Conservation (phyloP, 2,888 invertebrate genomes). For the Micoletzkya japonica region DNA sequence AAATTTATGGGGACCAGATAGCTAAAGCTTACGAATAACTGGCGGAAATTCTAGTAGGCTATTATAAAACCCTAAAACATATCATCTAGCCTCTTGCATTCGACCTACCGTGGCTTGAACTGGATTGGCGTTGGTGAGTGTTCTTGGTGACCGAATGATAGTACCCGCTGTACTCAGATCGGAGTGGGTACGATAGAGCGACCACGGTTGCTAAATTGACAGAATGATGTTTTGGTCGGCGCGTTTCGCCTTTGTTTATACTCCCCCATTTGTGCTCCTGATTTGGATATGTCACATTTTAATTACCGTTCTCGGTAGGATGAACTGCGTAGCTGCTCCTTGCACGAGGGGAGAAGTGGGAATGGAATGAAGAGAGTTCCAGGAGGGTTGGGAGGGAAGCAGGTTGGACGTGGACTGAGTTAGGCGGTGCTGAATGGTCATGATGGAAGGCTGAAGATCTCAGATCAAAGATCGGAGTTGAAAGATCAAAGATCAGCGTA, state of each 20-base stretch:
- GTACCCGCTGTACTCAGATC: no score
- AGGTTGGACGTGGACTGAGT: slow-evolving; percentile 16
- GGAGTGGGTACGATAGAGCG: slow-evolving; percentile 19
- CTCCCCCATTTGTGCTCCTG: neutral
- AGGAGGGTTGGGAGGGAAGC: neutral
- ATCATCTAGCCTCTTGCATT: no score
- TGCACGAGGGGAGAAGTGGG: slow-evolving; percentile 19
- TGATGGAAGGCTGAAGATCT: neutral
- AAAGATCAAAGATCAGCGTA: no score
- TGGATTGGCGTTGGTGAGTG: no score
- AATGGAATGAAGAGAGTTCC: slow-evolving; percentile 9
- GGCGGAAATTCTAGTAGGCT: no score
- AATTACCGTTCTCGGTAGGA: slow-evolving; percentile 20
- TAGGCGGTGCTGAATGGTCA: slow-evolving; percentile 1
- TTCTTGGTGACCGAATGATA: no score
- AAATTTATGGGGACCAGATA: no score
- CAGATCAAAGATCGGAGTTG: no score
- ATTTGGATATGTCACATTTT: neutral
- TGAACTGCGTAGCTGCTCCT: slow-evolving; percentile 21
- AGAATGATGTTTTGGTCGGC: neutral
- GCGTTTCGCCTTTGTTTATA: neutral
- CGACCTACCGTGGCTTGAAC: no score
- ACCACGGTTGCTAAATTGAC: slow-evolving; percentile 11
- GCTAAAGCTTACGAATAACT: no score
- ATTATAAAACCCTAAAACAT: no score